Base-by-base conservation (phyloP, 2,888 invertebrate genomes). In the Mylabris sibirica region DNA sequence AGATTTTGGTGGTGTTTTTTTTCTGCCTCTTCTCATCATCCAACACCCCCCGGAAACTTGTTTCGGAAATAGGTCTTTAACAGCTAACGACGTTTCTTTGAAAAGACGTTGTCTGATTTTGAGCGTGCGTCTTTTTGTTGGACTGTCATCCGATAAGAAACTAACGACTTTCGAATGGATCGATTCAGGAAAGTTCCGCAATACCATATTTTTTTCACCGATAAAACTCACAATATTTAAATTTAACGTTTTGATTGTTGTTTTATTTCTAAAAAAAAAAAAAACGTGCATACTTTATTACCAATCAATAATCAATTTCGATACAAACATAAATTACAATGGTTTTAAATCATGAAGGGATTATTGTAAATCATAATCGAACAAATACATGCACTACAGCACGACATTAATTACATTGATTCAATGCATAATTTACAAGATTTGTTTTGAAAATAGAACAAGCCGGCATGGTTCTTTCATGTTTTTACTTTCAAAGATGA, bases 11-110 rank as follows among this genome's bases (percentile, higher is more conserved):
- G 8, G 1, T 6, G 1, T 17, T 17, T 53, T 64, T 70, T 67
- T 65, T 64, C 59, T 35, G 11, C 65, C 62, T 68, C 49, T 22
- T 44, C 66, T 65, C 66, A 63, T 65, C 64, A 68, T 66, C 41
- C 64, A 22, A 63, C 67, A 59, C n/a, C 77, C 76, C 76, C 80
- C 81, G 82, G 82, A 82, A 81, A 79, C 80, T 78, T 81, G 82
- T 82, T 81, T 82, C 81, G 82, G 82, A 82, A 82, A 82, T 82
- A 79, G 80, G 80, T 81, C 78, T 82, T 82, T 82, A 82, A 80
- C 80, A 80, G 75, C 78, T 82, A 81, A 81, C 78, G 80, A 80
- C 76, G 75, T 70, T 69, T 77, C 78, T 79, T 77, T 77, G 76
- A 76, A 60, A 63, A 57, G 57, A 57, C 57, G 49, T 49, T 64